Evolutionary conservation across 2,797 vertebrate species (phyloP), one percentile per base, ranked within the genome.

Genomic region (Paratrypauchen microcephalus): DNA sequence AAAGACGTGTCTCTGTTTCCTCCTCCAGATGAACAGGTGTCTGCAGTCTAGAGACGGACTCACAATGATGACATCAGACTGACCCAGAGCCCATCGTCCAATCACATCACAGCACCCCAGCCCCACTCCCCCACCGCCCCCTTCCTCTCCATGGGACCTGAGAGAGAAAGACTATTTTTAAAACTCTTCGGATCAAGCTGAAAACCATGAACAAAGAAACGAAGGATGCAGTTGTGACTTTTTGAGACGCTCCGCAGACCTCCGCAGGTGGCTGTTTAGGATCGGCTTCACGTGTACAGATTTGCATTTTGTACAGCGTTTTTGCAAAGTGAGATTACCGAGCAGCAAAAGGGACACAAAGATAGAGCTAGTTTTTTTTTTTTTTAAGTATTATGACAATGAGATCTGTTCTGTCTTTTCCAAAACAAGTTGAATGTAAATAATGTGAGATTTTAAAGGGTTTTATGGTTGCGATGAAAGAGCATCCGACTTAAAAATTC

Each of bases 1-100:
- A 12, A 23, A 55, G 52, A 23, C 19, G 1, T 55, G 52, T 19
- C 1, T 21, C 6, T 15, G 18, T 47, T 62, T 4, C 81, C 9
- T 76, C 81, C 92, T 92, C 50, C 93, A 98, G 97, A 97, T 88
- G 96, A 98, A 79, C 97, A 98, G 83, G 95, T 99, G 23, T 99
- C 97, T 12, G 96, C 97, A 4, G 97, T 99, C 75, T 99, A 93
- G 87, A 68, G 76, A 4, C 62, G 24, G 60, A 9, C 66, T 2
- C 72, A 47, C 2, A 65, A 62, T 36, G 72, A 41, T 24, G 83
- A 75, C 76, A 58, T 61, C 13, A 75, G 73, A 83, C 79, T 78
- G 28, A 68, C 30, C 73, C 71, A 77, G 74, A 83, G 86, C 86
- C 88, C 86, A 84, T 76, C 59, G 21, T 72, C 68, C 65, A 19